These are phyloP conservation scores for Picus viridis DNA, from an alignment of 2,797 vertebrate species.

Conservation along the genomic window DNA sequence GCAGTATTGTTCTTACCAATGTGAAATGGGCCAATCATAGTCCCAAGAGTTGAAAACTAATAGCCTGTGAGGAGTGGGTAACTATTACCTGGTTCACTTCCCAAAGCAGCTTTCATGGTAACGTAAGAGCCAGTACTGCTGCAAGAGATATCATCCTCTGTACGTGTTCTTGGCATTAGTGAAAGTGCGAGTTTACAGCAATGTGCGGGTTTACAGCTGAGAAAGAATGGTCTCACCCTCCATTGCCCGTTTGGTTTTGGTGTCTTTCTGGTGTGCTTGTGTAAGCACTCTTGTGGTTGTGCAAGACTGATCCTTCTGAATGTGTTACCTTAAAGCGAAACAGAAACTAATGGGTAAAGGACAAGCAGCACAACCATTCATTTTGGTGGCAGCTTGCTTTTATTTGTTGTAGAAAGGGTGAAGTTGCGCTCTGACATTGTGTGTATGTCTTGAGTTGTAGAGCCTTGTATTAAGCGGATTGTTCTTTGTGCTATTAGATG, in stretches of 20 bases:
- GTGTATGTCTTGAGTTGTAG: neutral
- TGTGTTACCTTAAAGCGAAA: neutral
- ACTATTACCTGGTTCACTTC: neutral
- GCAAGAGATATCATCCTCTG: neutral
- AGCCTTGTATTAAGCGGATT: neutral
- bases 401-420: neutral
- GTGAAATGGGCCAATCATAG: neutral
- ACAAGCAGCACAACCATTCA: neutral
- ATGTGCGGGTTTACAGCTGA: neutral
- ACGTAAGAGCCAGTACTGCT: neutral
- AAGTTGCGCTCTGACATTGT: neutral
- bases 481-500: neutral
- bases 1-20: neutral
- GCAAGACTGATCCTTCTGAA: neutral
- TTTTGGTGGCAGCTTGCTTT: neutral
- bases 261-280: neutral
- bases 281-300: neutral
- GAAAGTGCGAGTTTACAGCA: neutral
- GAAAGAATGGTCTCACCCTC: neutral
- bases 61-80: neutral
- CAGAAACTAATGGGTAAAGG: neutral
- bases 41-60: neutral
- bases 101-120: neutral
- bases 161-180: fast-evolving
- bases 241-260: neutral